A percentile compares a stretch with the other conserved stretches of the same genome.
Conservation (phyloP, 2,797 vertebrate genomes). For the Odontamblyopus rebecca region DNA sequence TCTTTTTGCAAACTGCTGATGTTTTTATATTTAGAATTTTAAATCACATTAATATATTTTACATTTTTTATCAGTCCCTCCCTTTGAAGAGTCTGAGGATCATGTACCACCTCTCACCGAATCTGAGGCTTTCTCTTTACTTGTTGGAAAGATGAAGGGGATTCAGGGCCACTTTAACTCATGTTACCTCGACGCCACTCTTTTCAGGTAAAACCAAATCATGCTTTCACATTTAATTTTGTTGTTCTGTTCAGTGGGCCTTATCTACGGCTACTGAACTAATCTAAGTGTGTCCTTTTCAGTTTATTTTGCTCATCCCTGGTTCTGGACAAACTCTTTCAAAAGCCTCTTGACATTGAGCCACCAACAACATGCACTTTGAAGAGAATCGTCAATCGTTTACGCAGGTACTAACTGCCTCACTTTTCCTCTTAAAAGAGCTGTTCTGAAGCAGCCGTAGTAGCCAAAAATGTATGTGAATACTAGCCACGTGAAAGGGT, state of each 20-base stretch:
- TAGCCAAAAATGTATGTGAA: no score
- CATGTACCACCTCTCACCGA: conserved; percentile 73
- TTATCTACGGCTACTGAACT: background rate
- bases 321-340: conserved; percentile 74
- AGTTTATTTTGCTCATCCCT: conserved; percentile 81
- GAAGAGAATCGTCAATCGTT: conserved; percentile 77
- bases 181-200: conserved; percentile 83
- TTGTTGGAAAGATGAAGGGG: conserved; percentile 81
- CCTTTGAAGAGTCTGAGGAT: conserved; percentile 60
- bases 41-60: background rate
- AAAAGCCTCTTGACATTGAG: conserved; percentile 59
- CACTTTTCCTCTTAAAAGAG: no score
- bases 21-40: conserved; percentile 3
- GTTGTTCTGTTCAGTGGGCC: background rate
- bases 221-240: background rate
- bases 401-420: conserved; percentile 75
- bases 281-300: conserved; percentile 21
- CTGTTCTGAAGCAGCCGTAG: no score
- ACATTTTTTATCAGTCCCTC: conserved; percentile 45
- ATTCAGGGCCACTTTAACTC: conserved; percentile 86
- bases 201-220: conserved; percentile 78
- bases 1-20: background rate
- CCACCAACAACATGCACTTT: conserved; percentile 67
- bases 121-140: conserved; percentile 62
- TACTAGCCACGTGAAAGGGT: no score